Percentiles rank a stretch among this genome's conserved stretches.
These are phyloP conservation scores for Rhodinocichla rosea DNA, from an alignment of 2,113 vertebrate genomes.

Conservation along the genomic window DNA sequence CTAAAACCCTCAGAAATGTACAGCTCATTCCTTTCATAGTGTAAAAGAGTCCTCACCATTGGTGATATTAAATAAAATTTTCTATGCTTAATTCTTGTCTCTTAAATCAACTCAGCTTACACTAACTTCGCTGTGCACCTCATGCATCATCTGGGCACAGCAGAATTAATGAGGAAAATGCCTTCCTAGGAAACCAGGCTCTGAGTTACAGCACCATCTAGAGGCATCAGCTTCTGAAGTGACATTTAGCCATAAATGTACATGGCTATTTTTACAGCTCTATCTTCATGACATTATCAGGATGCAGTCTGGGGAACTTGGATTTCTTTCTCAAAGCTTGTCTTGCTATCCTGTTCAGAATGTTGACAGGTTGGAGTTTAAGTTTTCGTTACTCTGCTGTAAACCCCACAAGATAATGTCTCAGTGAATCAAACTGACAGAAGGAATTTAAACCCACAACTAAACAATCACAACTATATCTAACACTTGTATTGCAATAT, in stretches of 20 bases:
- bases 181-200: not conserved
- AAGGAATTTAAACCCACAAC: not conserved
- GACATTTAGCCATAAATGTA: not conserved
- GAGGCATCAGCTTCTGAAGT: not conserved
- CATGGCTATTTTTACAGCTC: not conserved
- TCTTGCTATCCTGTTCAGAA: not conserved
- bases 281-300: not conserved
- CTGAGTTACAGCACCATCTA: slow-evolving; percentile 38
- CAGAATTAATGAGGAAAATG: not conserved
- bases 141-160: not conserved
- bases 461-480: not conserved
- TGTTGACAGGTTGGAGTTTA: not conserved
- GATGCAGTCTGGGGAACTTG: not conserved
- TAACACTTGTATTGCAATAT: not conserved
- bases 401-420: not conserved
- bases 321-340: not conserved
- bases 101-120: not conserved
- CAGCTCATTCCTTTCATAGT: not conserved
- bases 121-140: fast-evolving
- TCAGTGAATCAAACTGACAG: not conserved
- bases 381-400: not conserved
- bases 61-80: not conserved
- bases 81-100: not conserved
- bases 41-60: not conserved
- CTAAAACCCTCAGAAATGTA: not conserved